Percentiles rank a stretch among this genome's conserved stretches.
Conservation (phyloP, 2,797 vertebrate species). For the Spinibarbus caldwelli region DNA sequence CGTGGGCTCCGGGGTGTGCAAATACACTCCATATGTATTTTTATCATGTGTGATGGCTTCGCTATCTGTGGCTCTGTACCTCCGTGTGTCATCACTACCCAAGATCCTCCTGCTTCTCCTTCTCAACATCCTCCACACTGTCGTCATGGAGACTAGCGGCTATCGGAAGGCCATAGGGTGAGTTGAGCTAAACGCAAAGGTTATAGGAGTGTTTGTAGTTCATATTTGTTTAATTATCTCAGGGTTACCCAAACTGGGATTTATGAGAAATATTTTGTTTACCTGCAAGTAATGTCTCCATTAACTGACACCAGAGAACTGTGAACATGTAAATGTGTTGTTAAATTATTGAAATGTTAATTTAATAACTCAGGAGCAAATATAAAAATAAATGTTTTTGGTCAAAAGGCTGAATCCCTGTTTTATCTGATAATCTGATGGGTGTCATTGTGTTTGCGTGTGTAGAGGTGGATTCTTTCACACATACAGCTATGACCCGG, state of each 20-base stretch:
- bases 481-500: conserved; percentile 81
- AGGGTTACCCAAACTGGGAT: background rate
- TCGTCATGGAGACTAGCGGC: conserved; percentile 92
- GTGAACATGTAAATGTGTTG: background rate
- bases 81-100: conserved; percentile 93
- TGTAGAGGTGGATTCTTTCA: conserved; percentile 72
- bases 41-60: conserved; percentile 92
- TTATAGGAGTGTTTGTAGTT: background rate
- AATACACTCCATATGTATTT: conserved; percentile 87
- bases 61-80: conserved; percentile 90
- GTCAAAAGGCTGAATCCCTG: background rate
- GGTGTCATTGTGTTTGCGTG: conserved; percentile 22
- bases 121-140: conserved; percentile 89
- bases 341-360: background rate
- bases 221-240: background rate
- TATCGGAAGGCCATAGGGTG: conserved; percentile 90
- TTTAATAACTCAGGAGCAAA: background rate
- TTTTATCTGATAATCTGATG: background rate
- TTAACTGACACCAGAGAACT: background rate
- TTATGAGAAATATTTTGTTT: background rate
- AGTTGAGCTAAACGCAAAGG: conserved; percentile 57
- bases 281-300: background rate
- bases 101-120: conserved; percentile 92
- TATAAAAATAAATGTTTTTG: background rate
- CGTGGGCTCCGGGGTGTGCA: conserved; percentile 77